Evolutionary conservation across 2,888 invertebrate species (phyloP), one percentile per base, ranked within the genome.

Genomic region (Caenorhabditis sp.): DNA sequence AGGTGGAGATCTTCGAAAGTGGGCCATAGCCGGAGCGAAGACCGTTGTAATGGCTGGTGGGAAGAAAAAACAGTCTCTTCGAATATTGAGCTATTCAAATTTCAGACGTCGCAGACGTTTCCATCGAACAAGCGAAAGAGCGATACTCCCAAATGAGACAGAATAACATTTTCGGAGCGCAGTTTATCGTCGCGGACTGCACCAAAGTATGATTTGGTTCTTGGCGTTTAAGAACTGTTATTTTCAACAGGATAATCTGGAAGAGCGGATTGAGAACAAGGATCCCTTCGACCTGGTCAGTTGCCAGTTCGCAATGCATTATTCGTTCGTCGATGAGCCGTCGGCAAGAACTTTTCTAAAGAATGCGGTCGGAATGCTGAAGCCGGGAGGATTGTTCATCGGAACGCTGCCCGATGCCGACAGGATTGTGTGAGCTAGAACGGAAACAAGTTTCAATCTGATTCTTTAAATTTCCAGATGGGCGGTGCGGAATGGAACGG

Each of bases 221-320:
- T 37, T 20, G 1, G 13, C 9, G 15, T 22, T n/a, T n/a, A n/a
- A n/a, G n/a, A n/a, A n/a, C n/a, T n/a, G n/a, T n/a, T n/a, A n/a
- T n/a, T n/a, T n/a, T n/a, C n/a, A n/a, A n/a, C n/a, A 81, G 66
- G 61, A 55, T 37, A 45, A 75, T 43, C 58, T 80, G 13, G 39
- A 56, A 20, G 58, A 55, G 20, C 15, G 41, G 24, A 58, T 68
- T n/a, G 53, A 32, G 35, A 50, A 17, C 56, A 58, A 50, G 39
- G 62, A 66, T 7, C 80, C 76, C 85, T 92, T 98, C 87, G 95
- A 99, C 90, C 89, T 99, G 43, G 95, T 95, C 0, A 96, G 96
- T 89, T 96, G 96, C 89, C 99, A 99, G 90, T 99, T 99, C 92
- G 95, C 96, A 22, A 94, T 99, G 89, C 99, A 99, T 91, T 99